Percentiles rank a stretch among this genome's conserved stretches.
Conservation (phyloP, 2,888 invertebrate genomes). For the Didymodactylos carnosus region DNA sequence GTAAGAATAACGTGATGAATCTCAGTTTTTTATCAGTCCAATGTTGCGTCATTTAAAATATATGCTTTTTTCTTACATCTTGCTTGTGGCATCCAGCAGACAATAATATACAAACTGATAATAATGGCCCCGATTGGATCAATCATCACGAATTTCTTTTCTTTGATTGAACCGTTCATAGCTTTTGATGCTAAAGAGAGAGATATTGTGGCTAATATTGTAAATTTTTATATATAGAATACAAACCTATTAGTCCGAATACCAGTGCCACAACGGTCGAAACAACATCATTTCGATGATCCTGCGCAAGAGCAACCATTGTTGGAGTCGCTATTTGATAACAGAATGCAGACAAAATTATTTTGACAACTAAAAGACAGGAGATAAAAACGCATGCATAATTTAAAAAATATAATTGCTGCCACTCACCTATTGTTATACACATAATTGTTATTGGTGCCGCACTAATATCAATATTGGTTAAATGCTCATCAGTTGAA, state of each 20-base stretch:
- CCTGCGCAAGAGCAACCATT: constrained; percentile 33
- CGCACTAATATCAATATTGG: background rate
- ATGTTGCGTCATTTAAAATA: too few relatives aligned
- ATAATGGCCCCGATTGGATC: constrained; percentile 38
- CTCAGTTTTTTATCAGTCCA: too few relatives aligned
- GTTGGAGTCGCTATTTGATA: constrained; percentile 22
- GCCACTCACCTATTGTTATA: background rate
- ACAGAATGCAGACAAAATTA: constrained; percentile 25
- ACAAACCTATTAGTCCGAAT: constrained; percentile 33
- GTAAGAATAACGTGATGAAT: too few relatives aligned
- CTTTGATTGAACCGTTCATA: background rate
- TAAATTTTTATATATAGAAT: constrained; percentile 18
- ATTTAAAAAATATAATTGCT: background rate
- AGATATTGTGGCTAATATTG: background rate
- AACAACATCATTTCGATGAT: constrained; percentile 38
- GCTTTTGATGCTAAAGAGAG: background rate
- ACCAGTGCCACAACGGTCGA: constrained; percentile 36
- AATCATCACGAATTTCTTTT: constrained; percentile 17
- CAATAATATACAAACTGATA: constrained; percentile 36
- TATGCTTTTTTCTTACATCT: background rate
- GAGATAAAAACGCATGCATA: constrained; percentile 4
- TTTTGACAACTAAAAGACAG: constrained; percentile 22
- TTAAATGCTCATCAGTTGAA: constrained; percentile 20
- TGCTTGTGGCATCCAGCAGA: constrained; percentile 24
- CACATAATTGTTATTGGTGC: constrained; percentile 20